These are phyloP conservation scores for Triplophysa tibetana DNA, from an alignment of 2,113 vertebrate species.

Conservation along the genomic window DNA sequence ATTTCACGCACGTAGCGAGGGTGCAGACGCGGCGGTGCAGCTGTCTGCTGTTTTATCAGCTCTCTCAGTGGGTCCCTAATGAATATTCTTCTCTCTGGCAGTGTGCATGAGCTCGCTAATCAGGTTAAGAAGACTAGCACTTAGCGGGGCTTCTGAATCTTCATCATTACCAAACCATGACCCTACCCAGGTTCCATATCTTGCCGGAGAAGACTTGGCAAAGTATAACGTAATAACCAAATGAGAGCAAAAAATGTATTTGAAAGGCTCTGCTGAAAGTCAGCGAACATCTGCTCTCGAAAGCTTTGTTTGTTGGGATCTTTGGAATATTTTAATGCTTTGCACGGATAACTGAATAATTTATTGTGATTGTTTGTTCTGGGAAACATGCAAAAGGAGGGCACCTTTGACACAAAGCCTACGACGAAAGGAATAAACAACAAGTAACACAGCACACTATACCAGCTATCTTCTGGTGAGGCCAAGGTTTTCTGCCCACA, in stretches of 20 bases:
- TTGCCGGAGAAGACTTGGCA: conserved; percentile 17
- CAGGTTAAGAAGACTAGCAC: conserved; percentile 76
- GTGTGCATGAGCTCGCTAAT: conserved; percentile 80
- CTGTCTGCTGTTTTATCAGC: conserved; percentile 77
- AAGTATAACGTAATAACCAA: conserved; percentile 11
- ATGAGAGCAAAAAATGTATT: conserved; percentile 3
- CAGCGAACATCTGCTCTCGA: conserved; percentile 39
- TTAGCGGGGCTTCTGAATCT: conserved; percentile 76
- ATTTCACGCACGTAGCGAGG: conserved; percentile 60
- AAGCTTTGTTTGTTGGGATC: conserved; percentile 32
- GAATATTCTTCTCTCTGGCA: conserved; percentile 74
- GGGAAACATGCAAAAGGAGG: conserved; percentile 11
- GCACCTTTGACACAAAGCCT: neutral
- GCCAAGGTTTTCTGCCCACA: conserved; percentile 6
- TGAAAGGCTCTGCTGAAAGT: conserved; percentile 27
- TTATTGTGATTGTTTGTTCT: conserved; percentile 1
- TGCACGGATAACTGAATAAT: conserved; percentile 14
- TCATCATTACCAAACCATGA: conserved; percentile 65
- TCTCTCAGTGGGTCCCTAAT: conserved; percentile 75
- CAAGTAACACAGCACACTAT: neutral
- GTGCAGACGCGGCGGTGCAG: conserved; percentile 69
- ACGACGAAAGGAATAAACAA: neutral
- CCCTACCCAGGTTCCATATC: conserved; percentile 68
- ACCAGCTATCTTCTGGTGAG: neutral
- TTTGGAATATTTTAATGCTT: conserved; percentile 31